A percentile compares a stretch with the other conserved stretches of the same genome.
Conservation (phyloP, 2,888 invertebrate species). For the Drepana falcataria region DNA sequence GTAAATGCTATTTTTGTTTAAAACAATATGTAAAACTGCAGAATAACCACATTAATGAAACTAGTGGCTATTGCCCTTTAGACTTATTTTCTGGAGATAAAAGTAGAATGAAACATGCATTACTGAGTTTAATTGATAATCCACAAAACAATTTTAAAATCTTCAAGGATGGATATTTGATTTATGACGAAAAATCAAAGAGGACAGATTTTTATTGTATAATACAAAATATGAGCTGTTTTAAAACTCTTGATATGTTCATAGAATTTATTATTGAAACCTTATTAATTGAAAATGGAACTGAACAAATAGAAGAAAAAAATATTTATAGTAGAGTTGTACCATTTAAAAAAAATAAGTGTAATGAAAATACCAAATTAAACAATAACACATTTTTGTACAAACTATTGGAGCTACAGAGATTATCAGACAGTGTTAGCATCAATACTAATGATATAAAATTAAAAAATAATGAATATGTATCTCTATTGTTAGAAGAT, state of each 20-base stretch:
- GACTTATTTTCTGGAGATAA: constrained; percentile 83
- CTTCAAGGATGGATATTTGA: constrained; percentile 62
- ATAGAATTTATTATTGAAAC: constrained; percentile 50
- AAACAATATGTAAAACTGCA: constrained; percentile 78
- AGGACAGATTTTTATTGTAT: constrained; percentile 27
- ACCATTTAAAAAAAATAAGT: constrained; percentile 15
- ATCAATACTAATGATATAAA: constrained; percentile 13
- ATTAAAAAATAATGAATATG: constrained; percentile 37
- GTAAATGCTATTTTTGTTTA: constrained; percentile 77
- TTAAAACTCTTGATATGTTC: constrained; percentile 37
- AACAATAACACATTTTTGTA: constrained; percentile 31
- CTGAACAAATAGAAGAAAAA: constrained; percentile 13
- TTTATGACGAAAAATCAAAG: constrained; percentile 42
- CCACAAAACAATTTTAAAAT: constrained; percentile 83
- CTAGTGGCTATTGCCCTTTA: constrained; percentile 84
- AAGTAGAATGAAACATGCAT: constrained; percentile 73
- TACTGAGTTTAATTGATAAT: constrained; percentile 68
- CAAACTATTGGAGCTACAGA: constrained; percentile 50
- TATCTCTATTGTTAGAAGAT: constrained; percentile 33
- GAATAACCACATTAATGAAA: constrained; percentile 63
- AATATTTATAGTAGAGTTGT: constrained; percentile 6
- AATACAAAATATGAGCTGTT: constrained; percentile 28
- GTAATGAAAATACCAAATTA: constrained; percentile 25
- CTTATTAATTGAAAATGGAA: constrained; percentile 30
- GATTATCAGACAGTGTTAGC: constrained; percentile 31